These are phyloP conservation scores for Palythoa grandiflora DNA, from an alignment of 92 coral and sea anemone genomes.

Conservation along the genomic window DNA sequence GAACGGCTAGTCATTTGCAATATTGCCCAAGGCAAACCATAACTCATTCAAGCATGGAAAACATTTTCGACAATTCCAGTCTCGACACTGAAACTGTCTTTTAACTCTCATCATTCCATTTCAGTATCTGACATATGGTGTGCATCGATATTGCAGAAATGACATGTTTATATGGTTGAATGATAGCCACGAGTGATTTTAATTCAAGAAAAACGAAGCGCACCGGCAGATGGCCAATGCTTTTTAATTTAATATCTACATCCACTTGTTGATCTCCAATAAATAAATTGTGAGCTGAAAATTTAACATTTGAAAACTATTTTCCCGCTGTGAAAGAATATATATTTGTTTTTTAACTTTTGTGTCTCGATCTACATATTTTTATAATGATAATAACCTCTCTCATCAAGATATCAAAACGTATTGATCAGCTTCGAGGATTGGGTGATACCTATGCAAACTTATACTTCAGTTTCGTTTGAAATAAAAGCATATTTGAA, in stretches of 20 bases:
- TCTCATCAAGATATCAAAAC: too few relatives aligned
- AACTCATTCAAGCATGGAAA: conserved; percentile 7
- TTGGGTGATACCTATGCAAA: too few relatives aligned
- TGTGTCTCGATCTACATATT: background rate
- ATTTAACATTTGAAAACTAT: background rate
- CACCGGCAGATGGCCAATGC: background rate
- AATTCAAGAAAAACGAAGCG: background rate
- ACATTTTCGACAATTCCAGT: background rate
- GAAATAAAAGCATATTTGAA: too few relatives aligned
- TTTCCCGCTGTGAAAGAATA: background rate
- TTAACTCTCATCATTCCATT: background rate
- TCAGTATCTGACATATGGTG: conserved; percentile 3
- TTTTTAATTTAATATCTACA: background rate
- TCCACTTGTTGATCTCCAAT: too few relatives aligned
- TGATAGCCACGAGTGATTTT: background rate
- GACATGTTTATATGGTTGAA: conserved; percentile 6
- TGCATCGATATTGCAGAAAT: background rate
- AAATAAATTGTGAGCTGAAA: background rate
- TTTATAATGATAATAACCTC: background rate
- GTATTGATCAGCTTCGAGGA: too few relatives aligned
- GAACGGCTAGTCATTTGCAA: background rate
- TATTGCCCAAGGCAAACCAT: conserved; percentile 3
- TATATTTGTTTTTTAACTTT: background rate
- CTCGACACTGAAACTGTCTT: conserved; percentile 5
- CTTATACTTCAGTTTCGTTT: too few relatives aligned